Evolutionary conservation across 2,888 invertebrate species (phyloP).

Genomic region (Bedellia somnulentella): DNA sequence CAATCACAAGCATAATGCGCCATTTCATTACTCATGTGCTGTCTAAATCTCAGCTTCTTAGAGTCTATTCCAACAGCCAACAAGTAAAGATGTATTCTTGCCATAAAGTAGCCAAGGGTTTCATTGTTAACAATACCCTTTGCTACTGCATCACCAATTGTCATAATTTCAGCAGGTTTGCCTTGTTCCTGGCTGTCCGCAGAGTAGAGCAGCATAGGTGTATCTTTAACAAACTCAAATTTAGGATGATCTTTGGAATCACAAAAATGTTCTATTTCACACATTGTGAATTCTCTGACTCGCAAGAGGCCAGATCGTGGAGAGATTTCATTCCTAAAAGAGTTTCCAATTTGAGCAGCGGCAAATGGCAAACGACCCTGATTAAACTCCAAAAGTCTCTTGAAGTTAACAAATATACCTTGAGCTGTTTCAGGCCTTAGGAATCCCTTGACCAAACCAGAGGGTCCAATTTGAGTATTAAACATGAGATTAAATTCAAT

Average conservation of each 20-base stretch:
- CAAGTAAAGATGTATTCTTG: slow-evolving; percentile 88
- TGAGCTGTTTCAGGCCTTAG: slow-evolving; percentile 98
- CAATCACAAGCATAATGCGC: slow-evolving; percentile 99
- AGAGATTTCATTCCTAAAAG: slow-evolving; percentile 99
- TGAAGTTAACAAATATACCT: slow-evolving; percentile 99
- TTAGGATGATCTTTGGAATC: slow-evolving; percentile 94
- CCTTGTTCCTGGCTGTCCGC: slow-evolving; percentile 98
- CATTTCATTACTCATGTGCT: slow-evolving; percentile 99
- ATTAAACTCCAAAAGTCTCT: slow-evolving; percentile 94
- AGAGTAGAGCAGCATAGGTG: slow-evolving; percentile 83
- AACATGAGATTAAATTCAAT: slow-evolving; percentile 99
- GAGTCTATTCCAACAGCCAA: slow-evolving; percentile 86
- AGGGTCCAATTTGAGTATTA: slow-evolving; percentile 95
- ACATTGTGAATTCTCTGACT: slow-evolving; percentile 99
- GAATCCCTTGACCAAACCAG: slow-evolving; percentile 92
- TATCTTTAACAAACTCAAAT: slow-evolving; percentile 76
- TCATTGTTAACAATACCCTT: slow-evolving; percentile 91
- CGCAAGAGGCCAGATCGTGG: slow-evolving; percentile 94
- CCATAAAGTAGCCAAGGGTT: slow-evolving; percentile 97
- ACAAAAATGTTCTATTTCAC: slow-evolving; percentile 99
- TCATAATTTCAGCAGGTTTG: slow-evolving; percentile 73
- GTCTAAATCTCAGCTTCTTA: slow-evolving; percentile 87
- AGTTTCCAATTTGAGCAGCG: slow-evolving; percentile 97
- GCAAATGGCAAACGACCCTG: slow-evolving; percentile 96
- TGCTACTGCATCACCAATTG: slow-evolving; percentile 88